Conservation (phyloP, 2,113 vertebrate genomes). For the Varanus komodoensis region DNA sequence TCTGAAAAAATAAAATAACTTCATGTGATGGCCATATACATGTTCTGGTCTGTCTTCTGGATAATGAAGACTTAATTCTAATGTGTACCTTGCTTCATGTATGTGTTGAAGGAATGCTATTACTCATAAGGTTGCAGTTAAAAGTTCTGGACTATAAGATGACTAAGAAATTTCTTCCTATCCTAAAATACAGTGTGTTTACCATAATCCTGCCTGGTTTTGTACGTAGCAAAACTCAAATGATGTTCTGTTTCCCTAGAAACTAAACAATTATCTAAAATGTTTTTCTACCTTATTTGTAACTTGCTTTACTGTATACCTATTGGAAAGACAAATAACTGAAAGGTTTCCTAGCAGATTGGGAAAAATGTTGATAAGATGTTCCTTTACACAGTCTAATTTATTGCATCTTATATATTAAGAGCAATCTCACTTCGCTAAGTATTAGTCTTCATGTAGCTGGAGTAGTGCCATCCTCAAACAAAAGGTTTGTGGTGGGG, state of each 20-base stretch:
- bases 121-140: not conserved
- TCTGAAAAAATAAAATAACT: conserved; percentile 18
- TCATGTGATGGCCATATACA: not conserved
- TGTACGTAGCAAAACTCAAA: not conserved
- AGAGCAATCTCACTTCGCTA: not conserved
- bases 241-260: not conserved
- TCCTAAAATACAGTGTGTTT: not conserved
- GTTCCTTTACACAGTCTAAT: not conserved
- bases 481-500: not conserved
- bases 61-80: not conserved
- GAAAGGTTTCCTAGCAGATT: not conserved
- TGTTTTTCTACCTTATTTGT: not conserved
- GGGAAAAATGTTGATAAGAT: not conserved
- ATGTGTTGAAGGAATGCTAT: not conserved
- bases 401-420: not conserved
- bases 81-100: not conserved
- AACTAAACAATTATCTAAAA: not conserved
- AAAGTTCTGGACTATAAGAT: not conserved
- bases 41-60: not conserved
- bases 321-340: not conserved
- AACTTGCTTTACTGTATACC: not conserved
- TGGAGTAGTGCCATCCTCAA: not conserved
- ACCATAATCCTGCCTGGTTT: not conserved
- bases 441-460: not conserved
- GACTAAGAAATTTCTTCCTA: not conserved